These are phyloP conservation scores for Pseudorectes ferrugineus DNA, from an alignment of 2,113 vertebrate species.

Conservation along the genomic window DNA sequence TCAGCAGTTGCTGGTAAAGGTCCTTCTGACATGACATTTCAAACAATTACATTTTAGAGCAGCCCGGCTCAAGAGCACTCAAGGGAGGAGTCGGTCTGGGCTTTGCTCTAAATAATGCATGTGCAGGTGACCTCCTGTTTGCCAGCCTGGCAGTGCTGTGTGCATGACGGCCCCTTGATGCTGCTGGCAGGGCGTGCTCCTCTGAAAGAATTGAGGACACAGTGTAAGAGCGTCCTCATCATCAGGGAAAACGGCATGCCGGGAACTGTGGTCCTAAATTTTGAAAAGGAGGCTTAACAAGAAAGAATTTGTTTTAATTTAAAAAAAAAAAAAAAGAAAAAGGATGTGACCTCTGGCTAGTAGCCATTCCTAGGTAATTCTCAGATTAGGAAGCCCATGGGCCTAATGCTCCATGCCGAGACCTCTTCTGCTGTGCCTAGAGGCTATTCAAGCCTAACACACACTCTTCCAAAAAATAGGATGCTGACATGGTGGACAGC, in stretches of 20 bases:
- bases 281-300: not conserved
- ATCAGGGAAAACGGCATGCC: rapidly evolving
- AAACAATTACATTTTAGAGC: slow-evolving; percentile 5
- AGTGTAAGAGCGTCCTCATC: not conserved
- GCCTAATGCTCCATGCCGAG: not conserved
- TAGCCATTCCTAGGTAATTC: not conserved
- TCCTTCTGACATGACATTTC: not conserved
- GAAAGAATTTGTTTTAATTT: not conserved
- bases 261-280: not conserved
- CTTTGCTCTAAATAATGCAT: slow-evolving; percentile 4
- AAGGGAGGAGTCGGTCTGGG: not conserved
- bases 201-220: not conserved
- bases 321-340: not conserved
- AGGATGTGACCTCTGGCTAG: not conserved
- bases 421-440: not conserved
- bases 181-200: not conserved
- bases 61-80: not conserved
- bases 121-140: not conserved
- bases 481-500: not conserved
- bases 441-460: not conserved
- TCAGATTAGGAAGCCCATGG: not conserved
- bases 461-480: not conserved
- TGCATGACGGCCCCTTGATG: not conserved
- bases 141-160: not conserved
- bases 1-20: not conserved